phyloP scores from a whole-genome alignment of 1,140 invertebrate genomes.

The Drosophila navojoa region DNA sequence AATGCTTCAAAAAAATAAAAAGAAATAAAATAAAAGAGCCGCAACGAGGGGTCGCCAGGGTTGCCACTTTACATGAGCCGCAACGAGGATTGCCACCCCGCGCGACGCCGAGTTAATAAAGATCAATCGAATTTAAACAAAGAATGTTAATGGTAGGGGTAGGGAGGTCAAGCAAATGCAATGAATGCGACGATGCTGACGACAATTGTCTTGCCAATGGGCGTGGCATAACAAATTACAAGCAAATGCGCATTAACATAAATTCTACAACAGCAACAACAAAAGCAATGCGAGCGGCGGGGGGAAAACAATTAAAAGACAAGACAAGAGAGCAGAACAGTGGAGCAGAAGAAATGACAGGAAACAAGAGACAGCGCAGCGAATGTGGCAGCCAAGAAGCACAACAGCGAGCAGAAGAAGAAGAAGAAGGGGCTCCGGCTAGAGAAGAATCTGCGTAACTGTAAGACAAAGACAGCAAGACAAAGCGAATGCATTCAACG shows the following conservation, averaged over 20 bases:
- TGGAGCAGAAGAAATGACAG: slow-evolving; percentile 43
- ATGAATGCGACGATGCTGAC: slow-evolving; percentile 4
- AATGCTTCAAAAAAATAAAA: slow-evolving; percentile 52
- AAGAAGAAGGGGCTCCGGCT: neutral
- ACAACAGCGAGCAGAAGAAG: neutral
- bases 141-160: slow-evolving; percentile 34
- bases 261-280: slow-evolving; percentile 47
- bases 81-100: slow-evolving; percentile 47
- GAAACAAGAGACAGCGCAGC: slow-evolving; percentile 43
- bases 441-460: slow-evolving; percentile 34
- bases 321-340: slow-evolving; percentile 17
- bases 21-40: slow-evolving; percentile 41
- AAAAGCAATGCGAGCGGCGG: slow-evolving; percentile 40
- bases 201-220: slow-evolving; percentile 47
- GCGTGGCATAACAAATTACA: slow-evolving; percentile 62
- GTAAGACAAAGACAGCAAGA: slow-evolving; percentile 31
- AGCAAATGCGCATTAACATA: slow-evolving; percentile 73
- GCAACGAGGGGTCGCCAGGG: slow-evolving; percentile 40
- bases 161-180: slow-evolving; percentile 55
- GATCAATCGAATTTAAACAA: slow-evolving; percentile 82
- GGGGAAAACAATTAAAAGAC: slow-evolving; percentile 74
- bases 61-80: slow-evolving; percentile 62
- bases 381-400: neutral
- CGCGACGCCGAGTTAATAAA: slow-evolving; percentile 61
- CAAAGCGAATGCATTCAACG: slow-evolving; percentile 37